These are phyloP conservation scores for Drosophila ogumai DNA, from an alignment of 1,140 invertebrate species.

Conservation along the genomic window DNA sequence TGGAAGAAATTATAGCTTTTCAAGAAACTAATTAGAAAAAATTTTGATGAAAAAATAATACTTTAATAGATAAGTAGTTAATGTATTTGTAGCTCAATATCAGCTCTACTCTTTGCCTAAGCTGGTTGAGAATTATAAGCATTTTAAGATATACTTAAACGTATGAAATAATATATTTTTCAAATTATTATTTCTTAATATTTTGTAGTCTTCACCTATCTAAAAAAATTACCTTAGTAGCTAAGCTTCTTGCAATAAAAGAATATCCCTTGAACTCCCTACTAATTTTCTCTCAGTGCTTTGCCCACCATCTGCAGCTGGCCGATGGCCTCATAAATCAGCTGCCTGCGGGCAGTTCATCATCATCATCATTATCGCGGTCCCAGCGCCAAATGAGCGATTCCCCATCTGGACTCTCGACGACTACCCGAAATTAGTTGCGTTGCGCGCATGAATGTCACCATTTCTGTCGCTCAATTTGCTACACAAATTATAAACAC, in stretches of 20 bases:
- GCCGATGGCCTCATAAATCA: constrained; percentile 62
- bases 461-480: constrained; percentile 76
- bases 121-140: too few relatives aligned
- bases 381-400: constrained; percentile 31
- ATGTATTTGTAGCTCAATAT: too few relatives aligned
- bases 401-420: constrained; percentile 55
- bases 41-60: too few relatives aligned
- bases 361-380: constrained; percentile 62
- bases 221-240: too few relatives aligned
- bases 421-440: constrained; percentile 55
- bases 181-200: too few relatives aligned
- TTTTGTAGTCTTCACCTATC: too few relatives aligned
- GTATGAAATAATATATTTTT: too few relatives aligned
- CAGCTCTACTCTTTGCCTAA: too few relatives aligned
- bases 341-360: constrained; percentile 69
- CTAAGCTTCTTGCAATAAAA: background rate
- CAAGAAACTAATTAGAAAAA: too few relatives aligned
- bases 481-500: constrained; percentile 78
- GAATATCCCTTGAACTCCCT: background rate
- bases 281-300: background rate
- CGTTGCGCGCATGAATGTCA: constrained; percentile 63
- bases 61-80: too few relatives aligned
- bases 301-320: constrained; percentile 19
- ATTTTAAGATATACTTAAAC: too few relatives aligned
- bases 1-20: too few relatives aligned